Evolutionary conservation across 2,797 vertebrate genomes (phyloP).

Genomic region (Sebastes iracundus): DNA sequence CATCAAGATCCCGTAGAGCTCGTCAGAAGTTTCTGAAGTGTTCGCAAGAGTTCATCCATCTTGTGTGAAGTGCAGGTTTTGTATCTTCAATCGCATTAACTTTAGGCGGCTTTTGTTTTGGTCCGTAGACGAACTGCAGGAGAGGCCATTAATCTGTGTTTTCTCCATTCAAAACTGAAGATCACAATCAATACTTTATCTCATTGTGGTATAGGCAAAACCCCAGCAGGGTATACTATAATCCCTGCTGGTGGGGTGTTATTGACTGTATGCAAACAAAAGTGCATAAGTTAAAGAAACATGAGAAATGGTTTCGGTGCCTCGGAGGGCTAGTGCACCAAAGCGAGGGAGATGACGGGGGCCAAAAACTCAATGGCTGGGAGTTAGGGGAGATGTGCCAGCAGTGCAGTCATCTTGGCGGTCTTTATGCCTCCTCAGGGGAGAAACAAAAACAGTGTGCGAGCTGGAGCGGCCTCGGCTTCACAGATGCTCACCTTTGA

Average conservation of each 20-base stretch:
- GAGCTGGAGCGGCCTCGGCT: background rate
- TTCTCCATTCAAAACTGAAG: constrained; percentile 24
- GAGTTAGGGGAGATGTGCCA: background rate
- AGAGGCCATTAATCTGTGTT: constrained; percentile 64
- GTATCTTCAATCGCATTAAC: background rate
- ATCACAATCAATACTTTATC: constrained; percentile 56
- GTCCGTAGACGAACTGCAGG: background rate
- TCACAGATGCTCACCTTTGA: constrained; percentile 59
- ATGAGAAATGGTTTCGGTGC: background rate
- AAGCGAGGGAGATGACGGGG: background rate
- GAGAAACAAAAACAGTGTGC: constrained; percentile 16
- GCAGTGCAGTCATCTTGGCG: constrained; percentile 52
- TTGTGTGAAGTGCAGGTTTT: background rate
- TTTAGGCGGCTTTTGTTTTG: constrained; percentile 15
- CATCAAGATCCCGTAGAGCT: background rate
- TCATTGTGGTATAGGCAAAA: background rate
- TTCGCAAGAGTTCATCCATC: background rate
- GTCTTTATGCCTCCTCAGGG: constrained; percentile 36
- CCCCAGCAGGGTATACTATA: background rate
- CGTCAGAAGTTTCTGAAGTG: background rate
- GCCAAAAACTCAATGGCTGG: background rate
- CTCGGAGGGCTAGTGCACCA: background rate
- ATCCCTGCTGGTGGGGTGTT: background rate
- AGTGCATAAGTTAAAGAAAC: background rate
- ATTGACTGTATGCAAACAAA: constrained; percentile 15